These are phyloP conservation scores for Drosophila histrio DNA, from an alignment of 2,888 invertebrate genomes.

Conservation along the genomic window DNA sequence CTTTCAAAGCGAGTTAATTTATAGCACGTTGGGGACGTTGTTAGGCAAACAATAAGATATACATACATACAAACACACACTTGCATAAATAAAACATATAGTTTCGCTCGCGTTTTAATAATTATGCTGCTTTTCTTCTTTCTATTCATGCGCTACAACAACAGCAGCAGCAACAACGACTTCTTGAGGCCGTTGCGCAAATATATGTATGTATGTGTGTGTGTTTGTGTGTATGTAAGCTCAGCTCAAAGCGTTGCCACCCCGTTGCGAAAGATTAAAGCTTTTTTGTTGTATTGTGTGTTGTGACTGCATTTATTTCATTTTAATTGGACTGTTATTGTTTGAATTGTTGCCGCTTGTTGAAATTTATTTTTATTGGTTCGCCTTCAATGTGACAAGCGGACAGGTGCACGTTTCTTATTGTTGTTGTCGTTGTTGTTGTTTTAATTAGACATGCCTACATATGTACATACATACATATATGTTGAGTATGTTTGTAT, in stretches of 20 bases:
- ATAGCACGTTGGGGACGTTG: constrained; percentile 63
- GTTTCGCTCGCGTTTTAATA: constrained; percentile 42
- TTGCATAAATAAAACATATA: constrained; percentile 29
- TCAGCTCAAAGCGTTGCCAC: constrained; percentile 54
- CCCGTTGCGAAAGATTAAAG: constrained; percentile 12
- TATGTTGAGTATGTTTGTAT: background rate
- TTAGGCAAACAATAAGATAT: constrained; percentile 55
- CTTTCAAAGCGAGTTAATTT: constrained; percentile 77
- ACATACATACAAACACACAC: constrained; percentile 1
- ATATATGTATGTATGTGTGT: background rate
- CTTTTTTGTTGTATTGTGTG: constrained; percentile 3
- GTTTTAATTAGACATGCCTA: background rate
- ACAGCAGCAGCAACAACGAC: no score
- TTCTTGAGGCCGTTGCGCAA: constrained; percentile 36
- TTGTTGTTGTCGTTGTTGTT: constrained; percentile 28
- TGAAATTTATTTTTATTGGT: constrained; percentile 40
- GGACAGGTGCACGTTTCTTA: constrained; percentile 34
- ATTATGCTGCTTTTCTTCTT: constrained; percentile 56
- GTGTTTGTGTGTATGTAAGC: constrained; percentile 30
- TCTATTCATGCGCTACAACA: constrained; percentile 22
- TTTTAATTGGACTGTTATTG: constrained; percentile 70
- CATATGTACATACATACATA: background rate
- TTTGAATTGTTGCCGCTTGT: constrained; percentile 43
- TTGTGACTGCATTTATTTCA: constrained; percentile 55
- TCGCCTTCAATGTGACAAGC: constrained; percentile 30